Base-by-base conservation (phyloP, 2,888 invertebrate genomes). In the Bibio marci region DNA sequence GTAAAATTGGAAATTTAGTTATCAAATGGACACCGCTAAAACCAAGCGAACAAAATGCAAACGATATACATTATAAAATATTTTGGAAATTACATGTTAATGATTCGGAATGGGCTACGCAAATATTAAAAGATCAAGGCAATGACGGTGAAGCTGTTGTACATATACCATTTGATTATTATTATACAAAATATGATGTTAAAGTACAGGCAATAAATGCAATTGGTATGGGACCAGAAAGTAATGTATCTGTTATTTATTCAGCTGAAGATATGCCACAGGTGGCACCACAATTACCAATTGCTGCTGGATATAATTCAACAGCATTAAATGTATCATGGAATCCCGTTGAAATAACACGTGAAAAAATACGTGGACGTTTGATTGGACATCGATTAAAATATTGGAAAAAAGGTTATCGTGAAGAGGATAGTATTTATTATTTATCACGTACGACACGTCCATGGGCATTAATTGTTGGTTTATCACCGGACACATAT, bases 191-290 rank as follows among this genome's bases (percentile, higher is more conserved):
- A 44, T 88, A 87, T 53, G 76, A 87, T 49, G 86, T 88, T 0
- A 83, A 80, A 63, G 81, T 88, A 2, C 87, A 88, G 58, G 73
- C 83, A 1, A 71, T 78, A 35, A 90, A 90, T 55, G 76, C 76
- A 39, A 62, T 80, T 14, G 94, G 91, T 1, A 63, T 67, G 7
- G 94, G 94, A 1, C 90, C 90, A 0, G 73, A 78, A 48, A 88
- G 88, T 42, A 72, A 75, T 7, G 66, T 77, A 3, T 71, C 70
- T 1, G 70, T 76, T 1, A 76, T 90, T 48, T 85, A 73, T 56
- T 87, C 86, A 8, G 90, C 90, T 0, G 90, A 90, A 58, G 86
- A 87, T 53, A 87, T 90, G 85, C 91, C 91, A 0, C 82, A 81
- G 55, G 82, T 82, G 25, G 81, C 90, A 2, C 94, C 94, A 2